Evolutionary conservation across 1,140 invertebrate species (phyloP).

Genomic region (Gryon sp.): DNA sequence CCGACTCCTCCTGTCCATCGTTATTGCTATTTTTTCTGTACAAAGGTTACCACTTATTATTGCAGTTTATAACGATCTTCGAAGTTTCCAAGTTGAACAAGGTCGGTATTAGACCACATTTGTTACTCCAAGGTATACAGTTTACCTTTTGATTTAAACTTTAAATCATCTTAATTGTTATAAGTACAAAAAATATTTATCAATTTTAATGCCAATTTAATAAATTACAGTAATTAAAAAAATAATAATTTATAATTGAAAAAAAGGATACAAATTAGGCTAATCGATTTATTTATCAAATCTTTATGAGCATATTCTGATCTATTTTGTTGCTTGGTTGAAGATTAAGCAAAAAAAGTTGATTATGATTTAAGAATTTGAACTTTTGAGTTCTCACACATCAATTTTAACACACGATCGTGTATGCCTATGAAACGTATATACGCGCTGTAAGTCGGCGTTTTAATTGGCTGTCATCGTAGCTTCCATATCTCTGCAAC

Average conservation of each 20-base stretch:
- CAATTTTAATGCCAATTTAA: too few relatives aligned
- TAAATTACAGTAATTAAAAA: too few relatives aligned
- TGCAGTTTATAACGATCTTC: conserved; percentile 21
- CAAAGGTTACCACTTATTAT: conserved; percentile 44
- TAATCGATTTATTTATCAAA: too few relatives aligned
- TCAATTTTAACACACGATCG: conserved; percentile 17
- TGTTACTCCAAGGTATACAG: too few relatives aligned
- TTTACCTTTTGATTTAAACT: too few relatives aligned
- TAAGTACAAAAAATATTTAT: too few relatives aligned
- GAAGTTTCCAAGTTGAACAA: background rate
- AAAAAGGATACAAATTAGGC: too few relatives aligned
- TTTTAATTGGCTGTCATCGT: conserved; percentile 70
- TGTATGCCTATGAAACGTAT: conserved; percentile 24
- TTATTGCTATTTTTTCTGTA: conserved; percentile 21
- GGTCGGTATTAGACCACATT: conserved; percentile 1
- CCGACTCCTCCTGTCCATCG: conserved; percentile 53
- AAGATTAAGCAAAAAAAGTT: background rate
- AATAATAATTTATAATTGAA: too few relatives aligned
- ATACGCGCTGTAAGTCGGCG: conserved; percentile 27
- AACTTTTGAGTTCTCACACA: conserved; percentile 7
- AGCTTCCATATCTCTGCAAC: conserved; percentile 33
- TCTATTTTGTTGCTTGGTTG: background rate
- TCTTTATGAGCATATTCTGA: too few relatives aligned
- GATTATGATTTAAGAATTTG: background rate
- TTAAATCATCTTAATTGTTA: too few relatives aligned